Percentiles rank a stretch among this genome's conserved stretches.
Evolutionary conservation across 2,888 invertebrate species (phyloP).

Genomic region (Temnothorax ravouxi): DNA sequence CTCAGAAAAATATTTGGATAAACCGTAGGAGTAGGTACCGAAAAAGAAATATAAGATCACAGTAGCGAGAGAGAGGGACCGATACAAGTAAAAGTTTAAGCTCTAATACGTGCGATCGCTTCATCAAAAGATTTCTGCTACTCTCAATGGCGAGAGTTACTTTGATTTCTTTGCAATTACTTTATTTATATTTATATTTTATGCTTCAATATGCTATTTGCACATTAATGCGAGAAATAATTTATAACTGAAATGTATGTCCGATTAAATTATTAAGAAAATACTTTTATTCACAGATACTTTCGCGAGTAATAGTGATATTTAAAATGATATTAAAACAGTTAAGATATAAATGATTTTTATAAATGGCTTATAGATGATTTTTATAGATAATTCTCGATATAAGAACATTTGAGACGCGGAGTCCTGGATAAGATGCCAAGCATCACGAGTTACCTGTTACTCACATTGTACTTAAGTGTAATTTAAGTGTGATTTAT

Average conservation of each 20-base stretch:
- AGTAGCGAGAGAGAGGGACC: neutral
- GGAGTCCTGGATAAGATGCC: neutral
- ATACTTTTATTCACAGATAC: neutral
- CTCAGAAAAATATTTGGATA: constrained; percentile 10
- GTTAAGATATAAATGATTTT: neutral
- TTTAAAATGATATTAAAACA: neutral
- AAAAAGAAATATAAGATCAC: neutral
- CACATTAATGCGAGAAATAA: neutral
- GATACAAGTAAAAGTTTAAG: neutral
- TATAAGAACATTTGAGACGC: constrained; percentile 6
- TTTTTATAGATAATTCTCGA: neutral
- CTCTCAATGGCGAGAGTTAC: neutral
- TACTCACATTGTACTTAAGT: constrained; percentile 25
- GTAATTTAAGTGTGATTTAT: constrained; percentile 31
- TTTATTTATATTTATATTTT: no score
- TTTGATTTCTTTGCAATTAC: neutral
- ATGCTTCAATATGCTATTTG: neutral
- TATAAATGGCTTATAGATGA: neutral
- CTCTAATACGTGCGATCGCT: neutral
- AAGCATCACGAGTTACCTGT: constrained; percentile 12
- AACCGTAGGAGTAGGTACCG: neutral
- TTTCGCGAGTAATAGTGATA: neutral
- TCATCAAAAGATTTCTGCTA: neutral
- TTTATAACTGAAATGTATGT: neutral
- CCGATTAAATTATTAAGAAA: neutral